These are phyloP conservation scores for Melitaea cinxia DNA, from an alignment of 1,140 invertebrate genomes.

Conservation along the genomic window DNA sequence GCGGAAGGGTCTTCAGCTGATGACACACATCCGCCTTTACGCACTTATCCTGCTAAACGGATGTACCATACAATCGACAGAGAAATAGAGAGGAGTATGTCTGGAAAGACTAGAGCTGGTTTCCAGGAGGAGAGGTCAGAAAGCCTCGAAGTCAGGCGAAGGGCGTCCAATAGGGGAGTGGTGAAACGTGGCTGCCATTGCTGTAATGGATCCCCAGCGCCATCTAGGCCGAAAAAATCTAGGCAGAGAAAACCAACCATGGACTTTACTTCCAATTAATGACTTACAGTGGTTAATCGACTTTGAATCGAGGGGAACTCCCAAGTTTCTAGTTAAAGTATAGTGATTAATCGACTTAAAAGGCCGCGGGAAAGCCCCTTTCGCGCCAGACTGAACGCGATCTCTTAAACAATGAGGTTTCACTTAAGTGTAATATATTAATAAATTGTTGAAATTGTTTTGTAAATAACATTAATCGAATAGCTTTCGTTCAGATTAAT, in stretches of 20 bases:
- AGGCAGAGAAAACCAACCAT: constrained; percentile 58
- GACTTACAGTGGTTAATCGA: too few species aligned
- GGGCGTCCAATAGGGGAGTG: constrained; percentile 67
- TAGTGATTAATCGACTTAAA: constrained; percentile 30
- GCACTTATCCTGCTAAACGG: constrained; percentile 62
- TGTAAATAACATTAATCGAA: constrained; percentile 62
- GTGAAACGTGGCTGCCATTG: constrained; percentile 78
- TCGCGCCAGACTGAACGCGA: constrained; percentile 60
- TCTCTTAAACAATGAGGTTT: constrained; percentile 53
- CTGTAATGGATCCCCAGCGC: constrained; percentile 67
- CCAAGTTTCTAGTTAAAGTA: too few species aligned
- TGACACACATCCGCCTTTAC: constrained; percentile 56
- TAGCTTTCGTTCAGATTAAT: constrained; percentile 30
- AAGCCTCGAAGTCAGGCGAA: constrained; percentile 48
- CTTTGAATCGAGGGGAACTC: background rate
- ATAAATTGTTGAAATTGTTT: constrained; percentile 69
- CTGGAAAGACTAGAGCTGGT: constrained; percentile 67
- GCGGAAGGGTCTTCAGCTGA: constrained; percentile 57
- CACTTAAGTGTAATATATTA: constrained; percentile 45
- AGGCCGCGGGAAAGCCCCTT: background rate
- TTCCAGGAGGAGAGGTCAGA: constrained; percentile 47
- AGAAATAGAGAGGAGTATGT: constrained; percentile 54
- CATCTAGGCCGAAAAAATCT: constrained; percentile 59
- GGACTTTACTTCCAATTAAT: constrained; percentile 50
- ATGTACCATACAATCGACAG: constrained; percentile 43